Base-by-base conservation (phyloP, 2,888 invertebrate species). In the Melipona beecheii region DNA sequence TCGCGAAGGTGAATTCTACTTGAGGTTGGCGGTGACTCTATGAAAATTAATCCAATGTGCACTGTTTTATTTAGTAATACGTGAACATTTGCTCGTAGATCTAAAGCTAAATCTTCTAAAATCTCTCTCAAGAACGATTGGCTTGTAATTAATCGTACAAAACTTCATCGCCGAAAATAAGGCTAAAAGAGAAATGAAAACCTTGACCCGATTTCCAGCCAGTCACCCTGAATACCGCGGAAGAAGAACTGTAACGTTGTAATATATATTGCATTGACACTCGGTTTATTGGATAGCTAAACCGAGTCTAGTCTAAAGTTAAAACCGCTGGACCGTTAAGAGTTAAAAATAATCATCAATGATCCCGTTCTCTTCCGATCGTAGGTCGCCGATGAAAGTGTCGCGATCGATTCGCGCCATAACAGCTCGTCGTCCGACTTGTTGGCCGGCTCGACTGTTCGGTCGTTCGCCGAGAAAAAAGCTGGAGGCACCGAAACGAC, bases 321-420 rank as follows among this genome's bases (percentile, higher is more conserved):
- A 70, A 56, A 56, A 36, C n/a, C 49, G 62, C 19, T 11, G 58
- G 27, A 31, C 70, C 79, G 81, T 80, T 71, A 71, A 80, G 71
- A 83, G 71, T 75, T 75, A 71, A 80, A 83, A 71, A 80, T 66
- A 80, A 36, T 71, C 36, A 21, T 24, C n/a, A 81, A 83, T 31
- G 66, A 62, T 68, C 9, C 9, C 54, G 62, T 58, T 75, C 17
- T 80, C 24, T 66, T 60, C 49, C 31, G 54, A 75, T 81, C 66
- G 15, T n/a, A 83, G 83, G 36, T 5, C 31, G 70, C 31, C 66
- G 66, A 75, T 15, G 75, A 81, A 43, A 71, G 27, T 54, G 49
- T 50, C 27, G 24, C 68, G 36, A 60, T 24, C 31, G 60, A 62
- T 27, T 65, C 36, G 11, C 27, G 50, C 0, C 50, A n/a, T 17